Base-by-base conservation (phyloP, 1,140 invertebrate genomes). In the Drosophila subpulchrella region DNA sequence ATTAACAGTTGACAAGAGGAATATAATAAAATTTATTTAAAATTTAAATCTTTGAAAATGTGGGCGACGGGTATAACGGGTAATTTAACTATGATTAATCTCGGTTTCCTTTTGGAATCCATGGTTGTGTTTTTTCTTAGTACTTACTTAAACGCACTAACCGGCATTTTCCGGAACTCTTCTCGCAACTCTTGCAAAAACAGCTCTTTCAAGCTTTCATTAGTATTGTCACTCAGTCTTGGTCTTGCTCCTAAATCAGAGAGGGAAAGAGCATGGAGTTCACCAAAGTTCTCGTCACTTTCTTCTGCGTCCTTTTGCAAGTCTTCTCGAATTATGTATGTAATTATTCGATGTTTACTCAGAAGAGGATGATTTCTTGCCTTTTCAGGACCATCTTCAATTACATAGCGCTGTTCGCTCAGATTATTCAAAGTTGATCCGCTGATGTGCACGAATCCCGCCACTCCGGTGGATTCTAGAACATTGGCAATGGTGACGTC, bases 401-500 rank as follows among this genome's bases (percentile, higher is more conserved):
- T 57, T 2, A 82, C 86, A 59, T 94, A 94, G 20, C 93, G 93
- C 17, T 17, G 2, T 2, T 93, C 92, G 10, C 92, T 73, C 2
- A 98, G 91, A 50, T 96, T 93, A 74, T 96, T 94, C 68, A 96
- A 93, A 0, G 97, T 97, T 86, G 95, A 94, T 73, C 95, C 94
- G 4, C 97, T 97, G 12, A 98, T 94, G 85, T 98, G 97, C 20
- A 98, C 95, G 91, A 96, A 96, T 8, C 98, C 98, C 4, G 98
- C 94, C 77, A 95, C 93, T n/a, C 98, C 98, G 6, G 96, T 96
- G 55, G 97, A 96, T 92, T 99, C 98, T 96, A 99, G 97, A 81
- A 96, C 96, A 93, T 98, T 98, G 2, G 98, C 98, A 77, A 99
- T 97, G 8, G 96, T 96, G 6, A 98, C 98, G 92, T 99, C 98